Evolutionary conservation across 2,888 invertebrate species (phyloP).

Genomic region (Pristionchus maxplancki): DNA sequence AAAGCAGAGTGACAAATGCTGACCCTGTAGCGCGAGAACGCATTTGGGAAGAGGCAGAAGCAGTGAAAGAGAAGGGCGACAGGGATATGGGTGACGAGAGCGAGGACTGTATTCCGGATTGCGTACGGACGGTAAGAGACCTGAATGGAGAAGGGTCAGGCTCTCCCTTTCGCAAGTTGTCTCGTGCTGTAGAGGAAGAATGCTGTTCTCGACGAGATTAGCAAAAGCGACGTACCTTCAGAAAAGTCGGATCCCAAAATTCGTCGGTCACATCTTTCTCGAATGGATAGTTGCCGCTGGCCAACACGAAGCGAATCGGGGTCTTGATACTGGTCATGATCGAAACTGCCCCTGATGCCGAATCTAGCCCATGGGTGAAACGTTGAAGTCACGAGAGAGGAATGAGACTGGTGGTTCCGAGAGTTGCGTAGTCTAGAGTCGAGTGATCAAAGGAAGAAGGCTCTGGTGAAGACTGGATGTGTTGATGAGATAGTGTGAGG

Average conservation of each 20-base stretch:
- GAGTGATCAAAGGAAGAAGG: background rate
- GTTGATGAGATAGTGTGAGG: background rate
- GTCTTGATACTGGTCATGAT: background rate
- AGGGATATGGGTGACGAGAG: background rate
- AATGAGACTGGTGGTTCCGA: background rate
- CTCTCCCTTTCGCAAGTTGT: no score
- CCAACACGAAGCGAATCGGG: background rate
- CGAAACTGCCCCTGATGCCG: background rate
- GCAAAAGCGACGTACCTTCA: background rate
- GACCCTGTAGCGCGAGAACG: background rate
- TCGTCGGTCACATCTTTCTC: background rate
- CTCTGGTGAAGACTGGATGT: background rate
- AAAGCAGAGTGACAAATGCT: no score
- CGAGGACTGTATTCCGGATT: background rate
- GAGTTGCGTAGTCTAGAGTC: background rate
- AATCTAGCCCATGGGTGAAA: background rate
- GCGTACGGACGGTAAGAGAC: background rate
- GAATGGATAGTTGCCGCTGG: background rate
- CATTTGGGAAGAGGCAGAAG: background rate
- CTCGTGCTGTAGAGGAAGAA: no score
- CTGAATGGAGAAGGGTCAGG: background rate
- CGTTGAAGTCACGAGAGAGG: background rate
- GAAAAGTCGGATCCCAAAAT: background rate
- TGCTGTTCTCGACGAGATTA: background rate
- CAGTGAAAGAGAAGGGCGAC: background rate